Evolutionary conservation across 2,113 vertebrate genomes (phyloP), one percentile per base, ranked within the genome.

Genomic region (Epinephelus moara): DNA sequence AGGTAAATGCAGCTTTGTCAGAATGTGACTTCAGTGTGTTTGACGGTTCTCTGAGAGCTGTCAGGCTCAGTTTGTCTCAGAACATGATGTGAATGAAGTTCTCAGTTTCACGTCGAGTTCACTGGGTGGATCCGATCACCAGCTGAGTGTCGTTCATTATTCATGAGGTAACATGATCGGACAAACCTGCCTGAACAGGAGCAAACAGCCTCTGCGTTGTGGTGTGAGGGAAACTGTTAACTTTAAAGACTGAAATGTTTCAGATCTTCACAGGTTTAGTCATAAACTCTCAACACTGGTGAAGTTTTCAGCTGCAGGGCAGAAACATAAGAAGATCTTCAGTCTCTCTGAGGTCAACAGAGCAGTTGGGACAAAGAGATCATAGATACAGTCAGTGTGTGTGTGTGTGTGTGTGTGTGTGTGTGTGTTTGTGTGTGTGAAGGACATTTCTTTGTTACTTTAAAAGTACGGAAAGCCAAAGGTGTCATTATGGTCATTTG

Each of bases 101-200:
- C 71, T 85, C 70, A 70, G 87, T 88, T 80, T 85, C 72, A 68
- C 21, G 33, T 2, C 1, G 59, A 62, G 80, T 77, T 85, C 72
- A 69, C 49, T 17, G 63, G 75, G 71, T 60, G 74, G 71, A 73
- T 78, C 68, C 85, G 37, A 40, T 89, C 86, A 64, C 80, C 55
- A 23, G 6, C 17, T 33, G 40, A 75, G 57, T 52, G 10, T 55
- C 52, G 63, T 95, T 53, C 81, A 94, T 94, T 80, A 95, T 95
- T 92, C 4, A 95, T 87, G 6, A 74, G 79, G 94, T 72, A 92
- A 96, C 70, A 13, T 47, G 88, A 95, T 78, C 82, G 63, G 37
- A 49, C 71, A 64, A 60, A 49, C 42, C 30, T 70, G 75, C 49
- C 15, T 45, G 68, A 64, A 17, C 55, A 49, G 45, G 62, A n/a